These are phyloP conservation scores for Pipistrellus nathusii DNA, from an alignment of 2,797 vertebrate genomes.

Conservation along the genomic window DNA sequence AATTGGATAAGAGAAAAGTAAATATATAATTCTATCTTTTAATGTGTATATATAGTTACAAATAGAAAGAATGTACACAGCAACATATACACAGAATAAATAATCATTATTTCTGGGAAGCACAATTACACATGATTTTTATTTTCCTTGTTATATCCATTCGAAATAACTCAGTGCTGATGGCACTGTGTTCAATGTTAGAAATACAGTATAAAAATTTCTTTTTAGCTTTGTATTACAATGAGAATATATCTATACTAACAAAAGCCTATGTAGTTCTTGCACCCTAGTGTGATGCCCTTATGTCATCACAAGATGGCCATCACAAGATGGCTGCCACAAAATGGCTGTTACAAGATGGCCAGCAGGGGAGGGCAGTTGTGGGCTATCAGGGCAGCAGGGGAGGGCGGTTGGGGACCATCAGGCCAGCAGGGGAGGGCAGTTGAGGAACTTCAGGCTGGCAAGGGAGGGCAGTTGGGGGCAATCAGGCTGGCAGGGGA, in stretches of 20 bases:
- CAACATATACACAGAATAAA: neutral
- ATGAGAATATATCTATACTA: neutral
- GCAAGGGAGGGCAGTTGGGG: no score
- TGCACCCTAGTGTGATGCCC: no score
- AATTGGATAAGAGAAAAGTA: conserved; percentile 27
- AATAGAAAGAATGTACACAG: neutral
- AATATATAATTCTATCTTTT: neutral
- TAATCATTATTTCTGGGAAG: neutral
- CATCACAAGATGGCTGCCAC: no score
- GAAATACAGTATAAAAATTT: neutral
- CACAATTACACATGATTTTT: neutral
- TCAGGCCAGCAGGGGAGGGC: no score
- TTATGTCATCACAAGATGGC: no score
- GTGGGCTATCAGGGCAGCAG: rapidly evolving
- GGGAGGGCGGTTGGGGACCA: no score
- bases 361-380: no score
- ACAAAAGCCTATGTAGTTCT: no score
- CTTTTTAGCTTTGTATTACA: conserved; percentile 18
- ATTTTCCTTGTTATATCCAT: conserved; percentile 38
- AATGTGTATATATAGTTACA: neutral
- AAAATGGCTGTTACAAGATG: no score
- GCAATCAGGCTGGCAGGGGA: no score
- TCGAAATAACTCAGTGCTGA: conserved; percentile 24
- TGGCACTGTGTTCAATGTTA: neutral
- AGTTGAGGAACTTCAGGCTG: no score